Evolutionary conservation across 2,113 vertebrate species (phyloP).

Genomic region (Notothenia rossii): DNA sequence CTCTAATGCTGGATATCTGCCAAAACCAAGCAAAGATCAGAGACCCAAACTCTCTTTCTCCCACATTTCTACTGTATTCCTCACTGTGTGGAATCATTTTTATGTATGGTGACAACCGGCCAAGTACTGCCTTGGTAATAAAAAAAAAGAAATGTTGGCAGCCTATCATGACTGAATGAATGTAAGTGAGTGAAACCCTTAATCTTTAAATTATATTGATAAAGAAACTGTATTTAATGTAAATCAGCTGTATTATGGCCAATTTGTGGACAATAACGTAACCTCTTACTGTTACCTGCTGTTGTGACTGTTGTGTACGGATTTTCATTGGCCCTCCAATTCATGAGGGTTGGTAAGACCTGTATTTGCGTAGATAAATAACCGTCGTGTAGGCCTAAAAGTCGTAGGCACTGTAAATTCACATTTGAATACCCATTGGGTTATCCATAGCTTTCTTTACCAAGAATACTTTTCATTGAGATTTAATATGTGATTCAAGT

Average conservation of each 20-base stretch:
- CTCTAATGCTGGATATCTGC: slow-evolving; percentile 1
- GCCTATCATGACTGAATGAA: slow-evolving; percentile 9
- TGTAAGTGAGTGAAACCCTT: not conserved
- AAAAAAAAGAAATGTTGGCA: not conserved
- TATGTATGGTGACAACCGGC: not conserved
- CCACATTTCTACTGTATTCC: not conserved
- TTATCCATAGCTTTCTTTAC: slow-evolving; percentile 3
- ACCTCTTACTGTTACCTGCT: too few species aligned
- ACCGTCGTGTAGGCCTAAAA: not conserved
- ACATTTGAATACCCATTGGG: not conserved
- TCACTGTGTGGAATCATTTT: not conserved
- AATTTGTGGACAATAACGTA: not conserved
- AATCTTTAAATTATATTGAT: not conserved
- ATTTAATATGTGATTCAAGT: slow-evolving; percentile 11
- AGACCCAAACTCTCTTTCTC: not conserved
- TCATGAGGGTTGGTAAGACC: slow-evolving; percentile 1
- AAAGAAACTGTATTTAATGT: slow-evolving; percentile 17
- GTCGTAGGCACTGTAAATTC: slow-evolving; percentile 1
- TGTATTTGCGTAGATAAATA: not conserved
- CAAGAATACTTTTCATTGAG: not conserved
- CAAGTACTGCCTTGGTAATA: not conserved
- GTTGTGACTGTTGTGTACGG: too few species aligned
- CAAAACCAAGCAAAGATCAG: not conserved
- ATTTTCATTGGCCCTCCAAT: too few species aligned
- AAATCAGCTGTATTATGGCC: not conserved